Base-by-base conservation (phyloP, 2,888 invertebrate genomes). In the Gymnocheta viridis region DNA sequence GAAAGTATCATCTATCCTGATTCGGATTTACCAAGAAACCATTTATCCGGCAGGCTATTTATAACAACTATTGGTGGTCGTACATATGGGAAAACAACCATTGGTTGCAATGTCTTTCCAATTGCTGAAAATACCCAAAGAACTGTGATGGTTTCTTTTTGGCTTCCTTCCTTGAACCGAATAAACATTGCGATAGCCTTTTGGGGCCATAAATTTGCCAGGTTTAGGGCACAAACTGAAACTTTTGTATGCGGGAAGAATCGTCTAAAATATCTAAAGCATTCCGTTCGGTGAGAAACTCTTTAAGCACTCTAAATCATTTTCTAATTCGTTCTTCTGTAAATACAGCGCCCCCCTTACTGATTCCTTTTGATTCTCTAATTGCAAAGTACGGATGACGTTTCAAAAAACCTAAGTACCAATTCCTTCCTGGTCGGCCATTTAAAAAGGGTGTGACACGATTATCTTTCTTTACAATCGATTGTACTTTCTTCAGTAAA, bases 1-100 rank as follows among this genome's bases (percentile, higher is more conserved):
- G n/a, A 85, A 83, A 0, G 69, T 0, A 70, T 70, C 84, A 86
- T 80, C 69, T 79, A 83, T 29, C 73, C 79, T 2, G 38, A 49
- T 19, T 82, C 38, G 4, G 67, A 66, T 32, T 44, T 58, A 12
- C 38, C 82, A 6, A 58, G 58, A 54, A 67, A 76, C 82, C 77
- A 64, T 79, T 44, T 12, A 2, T 76, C 19, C 24, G 82, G 70
- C 32, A 81, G 54, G 19, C 70, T 85, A 12, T 60, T 66, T 2
- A 79, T 32, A 0, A 84, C 32, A 1, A 66, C 76, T 58, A 64
- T 79, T 14, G 38, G 38, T 12, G 38, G 38, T 67, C 56, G 72
- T 9, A 9, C 4, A 32, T 32, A 32, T 32, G 32, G 32, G 7
- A 32, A 32, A 32, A 32, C 32, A 32, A 32, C 32, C 32, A 32